Conservation (phyloP, 1,140 invertebrate species). For the Meteorus sp. region DNA sequence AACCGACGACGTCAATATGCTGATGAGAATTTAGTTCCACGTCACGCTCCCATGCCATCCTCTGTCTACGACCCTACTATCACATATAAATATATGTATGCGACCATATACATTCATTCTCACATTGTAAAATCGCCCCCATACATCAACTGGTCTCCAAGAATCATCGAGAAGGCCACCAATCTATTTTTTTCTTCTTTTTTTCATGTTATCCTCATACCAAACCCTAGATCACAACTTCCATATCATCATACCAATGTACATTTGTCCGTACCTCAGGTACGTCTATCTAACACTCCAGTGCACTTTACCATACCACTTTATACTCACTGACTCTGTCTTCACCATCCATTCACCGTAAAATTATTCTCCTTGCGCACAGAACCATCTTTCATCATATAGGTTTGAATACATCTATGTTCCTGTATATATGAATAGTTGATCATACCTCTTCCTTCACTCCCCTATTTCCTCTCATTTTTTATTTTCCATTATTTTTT, state of each 20-base stretch:
- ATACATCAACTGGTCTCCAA: too few species aligned
- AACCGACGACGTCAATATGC: conserved; percentile 34
- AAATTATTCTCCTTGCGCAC: conserved; percentile 34
- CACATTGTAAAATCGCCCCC: not conserved
- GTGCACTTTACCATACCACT: conserved; percentile 19
- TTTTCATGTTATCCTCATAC: too few species aligned
- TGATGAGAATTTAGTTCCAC: conserved; percentile 42
- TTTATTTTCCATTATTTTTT: too few species aligned
- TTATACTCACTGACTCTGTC: conserved; percentile 10
- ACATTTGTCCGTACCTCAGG: too few species aligned
- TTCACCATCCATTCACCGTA: conserved; percentile 27
- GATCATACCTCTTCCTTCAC: too few species aligned
- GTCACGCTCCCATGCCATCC: conserved; percentile 28
- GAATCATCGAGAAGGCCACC: too few species aligned
- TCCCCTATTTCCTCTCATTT: too few species aligned
- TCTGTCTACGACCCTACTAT: conserved; percentile 4
- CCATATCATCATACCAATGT: too few species aligned
- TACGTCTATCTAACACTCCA: conserved; percentile 18
- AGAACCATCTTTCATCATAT: not conserved
- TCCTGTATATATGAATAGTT: too few species aligned
- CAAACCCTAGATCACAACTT: too few species aligned
- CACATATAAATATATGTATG: not conserved
- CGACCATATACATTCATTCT: too few species aligned
- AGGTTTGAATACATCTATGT: not conserved
- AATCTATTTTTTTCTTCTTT: too few species aligned